A percentile compares a stretch with the other conserved stretches of the same genome.
Evolutionary conservation across 2,113 vertebrate species (phyloP).

Genomic region (Plecotus auritus): DNA sequence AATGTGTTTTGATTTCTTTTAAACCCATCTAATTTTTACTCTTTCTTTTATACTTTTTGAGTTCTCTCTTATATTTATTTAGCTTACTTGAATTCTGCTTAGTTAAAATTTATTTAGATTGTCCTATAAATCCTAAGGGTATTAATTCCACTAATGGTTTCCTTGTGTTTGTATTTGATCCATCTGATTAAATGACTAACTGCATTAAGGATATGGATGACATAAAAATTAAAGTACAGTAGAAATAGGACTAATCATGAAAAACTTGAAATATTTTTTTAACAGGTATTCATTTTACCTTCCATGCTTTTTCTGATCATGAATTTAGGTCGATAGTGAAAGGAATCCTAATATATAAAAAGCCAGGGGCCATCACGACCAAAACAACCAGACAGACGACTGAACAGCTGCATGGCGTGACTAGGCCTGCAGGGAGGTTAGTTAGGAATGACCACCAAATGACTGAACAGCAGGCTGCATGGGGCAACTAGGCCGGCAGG

Average conservation of each 20-base stretch:
- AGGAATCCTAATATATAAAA: background rate
- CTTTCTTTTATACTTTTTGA: background rate
- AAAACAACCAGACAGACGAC: too few relatives aligned
- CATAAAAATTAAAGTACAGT: background rate
- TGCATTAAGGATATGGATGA: background rate
- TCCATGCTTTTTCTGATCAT: background rate
- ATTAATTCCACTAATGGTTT: slow-evolving; percentile 22
- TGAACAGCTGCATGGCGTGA: too few relatives aligned
- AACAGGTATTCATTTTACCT: background rate
- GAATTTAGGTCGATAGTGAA: slow-evolving; percentile 6
- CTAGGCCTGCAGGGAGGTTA: too few relatives aligned
- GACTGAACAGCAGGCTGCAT: too few relatives aligned
- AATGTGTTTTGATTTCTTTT: slow-evolving; percentile 22
- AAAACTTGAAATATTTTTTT: slow-evolving; percentile 8
- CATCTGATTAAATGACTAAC: background rate
- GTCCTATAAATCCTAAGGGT: background rate
- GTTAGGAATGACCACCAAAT: too few relatives aligned
- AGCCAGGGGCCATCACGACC: too few relatives aligned
- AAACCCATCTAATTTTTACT: background rate
- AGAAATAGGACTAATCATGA: background rate
- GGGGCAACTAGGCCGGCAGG: too few relatives aligned
- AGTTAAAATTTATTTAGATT: background rate
- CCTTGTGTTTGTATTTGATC: background rate
- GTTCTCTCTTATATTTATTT: background rate
- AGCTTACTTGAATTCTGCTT: background rate